These are phyloP conservation scores for Macrophya annulata DNA, from an alignment of 2,888 invertebrate species.

Conservation along the genomic window DNA sequence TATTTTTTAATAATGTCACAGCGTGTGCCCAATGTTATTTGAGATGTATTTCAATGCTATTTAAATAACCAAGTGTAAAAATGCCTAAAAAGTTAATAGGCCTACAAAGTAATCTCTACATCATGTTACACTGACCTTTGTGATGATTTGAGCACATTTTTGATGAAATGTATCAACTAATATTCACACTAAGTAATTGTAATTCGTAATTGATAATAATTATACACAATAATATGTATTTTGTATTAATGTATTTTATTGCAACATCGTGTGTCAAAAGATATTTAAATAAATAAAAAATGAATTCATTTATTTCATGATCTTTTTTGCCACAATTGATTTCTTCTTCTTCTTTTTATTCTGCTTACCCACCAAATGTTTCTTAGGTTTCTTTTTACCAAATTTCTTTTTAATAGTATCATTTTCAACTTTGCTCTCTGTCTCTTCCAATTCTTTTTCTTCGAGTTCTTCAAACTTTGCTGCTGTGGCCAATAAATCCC, in stretches of 20 bases:
- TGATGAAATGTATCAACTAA: constrained; percentile 18
- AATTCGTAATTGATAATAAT: constrained; percentile 47
- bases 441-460: constrained; percentile 61
- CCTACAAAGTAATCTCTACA: neutral
- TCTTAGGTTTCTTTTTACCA: constrained; percentile 61
- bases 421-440: constrained; percentile 63
- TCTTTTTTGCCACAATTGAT: constrained; percentile 74
- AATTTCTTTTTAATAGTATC: constrained; percentile 62
- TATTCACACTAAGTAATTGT: constrained; percentile 29
- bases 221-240: constrained; percentile 44
- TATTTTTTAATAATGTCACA: constrained; percentile 31
- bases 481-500: constrained; percentile 84
- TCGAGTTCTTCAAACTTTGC: constrained; percentile 78
- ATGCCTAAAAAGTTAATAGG: neutral
- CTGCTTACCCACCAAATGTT: constrained; percentile 69
- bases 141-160: constrained; percentile 15
- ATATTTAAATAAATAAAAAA: neutral
- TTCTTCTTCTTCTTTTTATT: constrained; percentile 70
- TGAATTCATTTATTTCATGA: constrained; percentile 57
- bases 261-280: constrained; percentile 30
- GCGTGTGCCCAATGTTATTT: neutral
- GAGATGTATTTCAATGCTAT: neutral
- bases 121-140: constrained; percentile 13
- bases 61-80: neutral
- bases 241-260: constrained; percentile 53